These are phyloP conservation scores for Anoplopoma fimbria DNA, from an alignment of 2,113 vertebrate genomes.

Conservation along the genomic window DNA sequence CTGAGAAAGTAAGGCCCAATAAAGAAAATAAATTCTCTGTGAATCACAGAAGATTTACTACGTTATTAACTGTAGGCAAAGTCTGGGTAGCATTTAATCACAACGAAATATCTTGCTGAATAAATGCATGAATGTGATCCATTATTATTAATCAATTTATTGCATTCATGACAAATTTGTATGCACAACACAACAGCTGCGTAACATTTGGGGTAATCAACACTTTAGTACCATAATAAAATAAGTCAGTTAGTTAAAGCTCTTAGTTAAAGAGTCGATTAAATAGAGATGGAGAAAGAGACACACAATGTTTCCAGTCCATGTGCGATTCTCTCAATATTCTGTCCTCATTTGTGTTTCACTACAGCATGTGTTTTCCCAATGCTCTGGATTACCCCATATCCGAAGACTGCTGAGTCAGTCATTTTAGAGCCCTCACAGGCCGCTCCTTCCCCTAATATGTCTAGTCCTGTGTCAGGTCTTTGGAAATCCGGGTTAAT, in stretches of 20 bases:
- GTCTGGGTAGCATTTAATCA: constrained; percentile 10
- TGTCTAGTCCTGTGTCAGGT: constrained; percentile 74
- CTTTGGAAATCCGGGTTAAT: constrained; percentile 73
- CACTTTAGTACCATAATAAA: constrained; percentile 66
- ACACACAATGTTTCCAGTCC: constrained; percentile 2
- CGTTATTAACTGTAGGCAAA: background rate
- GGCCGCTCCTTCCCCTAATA: constrained; percentile 65
- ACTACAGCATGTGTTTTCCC: constrained; percentile 20
- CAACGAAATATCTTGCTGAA: constrained; percentile 7
- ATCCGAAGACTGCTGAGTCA: constrained; percentile 72
- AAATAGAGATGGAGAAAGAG: constrained; percentile 27
- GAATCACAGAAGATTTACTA: constrained; percentile 5
- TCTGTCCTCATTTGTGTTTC: constrained; percentile 36
- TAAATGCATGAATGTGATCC: constrained; percentile 34
- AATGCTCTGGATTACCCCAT: constrained; percentile 53
- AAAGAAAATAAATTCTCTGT: background rate
- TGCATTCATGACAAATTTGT: constrained; percentile 24
- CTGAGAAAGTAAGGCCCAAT: background rate
- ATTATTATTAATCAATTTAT: constrained; percentile 42
- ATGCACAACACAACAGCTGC: constrained; percentile 38
- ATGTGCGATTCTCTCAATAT: constrained; percentile 39
- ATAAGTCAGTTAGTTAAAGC: constrained; percentile 49
- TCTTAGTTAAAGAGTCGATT: constrained; percentile 47
- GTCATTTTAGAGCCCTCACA: constrained; percentile 48
- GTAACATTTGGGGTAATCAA: constrained; percentile 57